phyloP scores from a whole-genome alignment of 1,140 invertebrate genomes.

The Drosophila dunni region DNA sequence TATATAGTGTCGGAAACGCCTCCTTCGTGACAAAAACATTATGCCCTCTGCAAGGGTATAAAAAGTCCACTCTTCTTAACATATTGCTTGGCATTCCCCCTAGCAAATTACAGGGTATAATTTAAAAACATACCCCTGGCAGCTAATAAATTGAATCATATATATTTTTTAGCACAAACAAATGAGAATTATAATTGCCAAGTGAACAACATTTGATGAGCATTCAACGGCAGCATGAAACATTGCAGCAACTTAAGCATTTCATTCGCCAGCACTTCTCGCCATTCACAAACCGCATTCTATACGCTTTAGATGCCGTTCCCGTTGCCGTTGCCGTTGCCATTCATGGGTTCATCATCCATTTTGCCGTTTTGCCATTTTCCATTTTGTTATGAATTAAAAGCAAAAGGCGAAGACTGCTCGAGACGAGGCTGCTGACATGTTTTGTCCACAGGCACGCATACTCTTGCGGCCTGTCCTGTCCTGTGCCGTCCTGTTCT shows the following conservation, averaged over 20 bases:
- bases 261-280: background rate
- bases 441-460: constrained; percentile 82
- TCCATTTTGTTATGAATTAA: constrained; percentile 56
- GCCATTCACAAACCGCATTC: constrained; percentile 5
- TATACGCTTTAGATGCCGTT: constrained; percentile 51
- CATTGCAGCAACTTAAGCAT: background rate
- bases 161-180: constrained; percentile 76
- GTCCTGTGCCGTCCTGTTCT: constrained; percentile 44
- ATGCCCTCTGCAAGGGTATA: too few relatives aligned
- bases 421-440: constrained; percentile 74
- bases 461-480: constrained; percentile 68
- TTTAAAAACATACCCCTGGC: constrained; percentile 35
- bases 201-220: constrained; percentile 50
- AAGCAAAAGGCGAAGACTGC: constrained; percentile 47
- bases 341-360: constrained; percentile 70
- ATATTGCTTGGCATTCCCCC: background rate
- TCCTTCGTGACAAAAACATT: too few relatives aligned
- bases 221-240: constrained; percentile 17
- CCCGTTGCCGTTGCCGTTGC: constrained; percentile 35
- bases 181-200: constrained; percentile 82
- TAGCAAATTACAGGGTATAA: constrained; percentile 7
- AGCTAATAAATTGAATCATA: constrained; percentile 76
- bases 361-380: constrained; percentile 2
- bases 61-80: too few relatives aligned
- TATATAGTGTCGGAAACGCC: too few relatives aligned